Evolutionary conservation across 2,113 vertebrate genomes (phyloP).

Genomic region (Vulpes lagopus): DNA sequence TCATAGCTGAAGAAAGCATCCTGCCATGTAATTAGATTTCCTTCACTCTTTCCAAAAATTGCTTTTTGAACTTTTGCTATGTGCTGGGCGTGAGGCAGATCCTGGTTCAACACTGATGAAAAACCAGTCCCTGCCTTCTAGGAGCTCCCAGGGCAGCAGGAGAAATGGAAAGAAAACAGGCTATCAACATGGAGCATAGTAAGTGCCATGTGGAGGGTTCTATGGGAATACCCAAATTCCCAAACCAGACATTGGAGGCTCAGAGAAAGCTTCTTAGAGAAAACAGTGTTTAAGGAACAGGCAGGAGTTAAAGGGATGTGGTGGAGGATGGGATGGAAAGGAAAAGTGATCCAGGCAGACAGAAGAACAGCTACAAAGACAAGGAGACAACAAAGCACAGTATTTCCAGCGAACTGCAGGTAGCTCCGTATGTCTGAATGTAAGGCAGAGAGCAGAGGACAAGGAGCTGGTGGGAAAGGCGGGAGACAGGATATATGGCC

Average conservation of each 20-base stretch:
- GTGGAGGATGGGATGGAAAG: rapidly evolving
- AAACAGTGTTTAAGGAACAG: not conserved
- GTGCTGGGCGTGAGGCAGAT: not conserved
- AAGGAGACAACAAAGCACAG: too few species aligned
- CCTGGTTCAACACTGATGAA: not conserved
- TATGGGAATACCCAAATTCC: not conserved
- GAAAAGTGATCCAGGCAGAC: not conserved
- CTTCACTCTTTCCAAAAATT: not conserved
- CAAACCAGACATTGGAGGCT: not conserved
- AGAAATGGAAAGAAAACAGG: not conserved
- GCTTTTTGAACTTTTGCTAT: not conserved
- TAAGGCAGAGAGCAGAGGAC: not conserved
- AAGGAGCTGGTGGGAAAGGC: rapidly evolving
- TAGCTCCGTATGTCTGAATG: not conserved
- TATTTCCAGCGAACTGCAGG: not conserved
- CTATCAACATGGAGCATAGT: not conserved
- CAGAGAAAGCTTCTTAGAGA: not conserved
- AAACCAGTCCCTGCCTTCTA: not conserved
- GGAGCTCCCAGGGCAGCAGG: not conserved
- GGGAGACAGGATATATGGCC: not conserved
- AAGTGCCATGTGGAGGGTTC: not conserved
- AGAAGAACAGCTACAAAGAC: not conserved
- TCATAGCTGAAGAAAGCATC: not conserved
- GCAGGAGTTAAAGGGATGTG: not conserved
- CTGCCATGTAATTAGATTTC: not conserved